A percentile compares a stretch with the other conserved stretches of the same genome.
Conservation (phyloP, 1,140 invertebrate genomes). For the Bombus picipes region DNA sequence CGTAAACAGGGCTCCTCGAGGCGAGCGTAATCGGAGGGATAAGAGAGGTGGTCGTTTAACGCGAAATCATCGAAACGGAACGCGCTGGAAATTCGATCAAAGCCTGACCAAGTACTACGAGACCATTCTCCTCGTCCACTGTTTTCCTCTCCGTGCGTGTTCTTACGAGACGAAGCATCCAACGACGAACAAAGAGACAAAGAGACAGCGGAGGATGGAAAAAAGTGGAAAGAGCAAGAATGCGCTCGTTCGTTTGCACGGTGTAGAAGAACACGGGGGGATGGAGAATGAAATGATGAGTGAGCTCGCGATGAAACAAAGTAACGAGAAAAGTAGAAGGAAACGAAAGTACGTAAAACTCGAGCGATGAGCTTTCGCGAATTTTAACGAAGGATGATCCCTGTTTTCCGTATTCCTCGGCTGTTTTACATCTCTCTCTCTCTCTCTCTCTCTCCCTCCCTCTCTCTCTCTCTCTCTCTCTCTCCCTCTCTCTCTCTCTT, state of each 20-base stretch:
- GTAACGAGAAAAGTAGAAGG: constrained; percentile 7
- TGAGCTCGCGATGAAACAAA: background rate
- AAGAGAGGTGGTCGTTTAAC: background rate
- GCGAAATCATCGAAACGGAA: background rate
- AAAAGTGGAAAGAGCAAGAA: constrained; percentile 28
- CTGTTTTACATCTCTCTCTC: background rate
- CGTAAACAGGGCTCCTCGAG: background rate
- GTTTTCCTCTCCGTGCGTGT: constrained; percentile 41
- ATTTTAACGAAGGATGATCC: background rate
- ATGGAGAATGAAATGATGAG: constrained; percentile 7
- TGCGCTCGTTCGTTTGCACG: constrained; percentile 48
- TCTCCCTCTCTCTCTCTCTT: background rate
- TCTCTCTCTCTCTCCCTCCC: background rate
- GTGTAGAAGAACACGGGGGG: constrained; percentile 13
- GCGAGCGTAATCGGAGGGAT: background rate
- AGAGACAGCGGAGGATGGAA: background rate
- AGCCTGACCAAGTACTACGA: constrained; percentile 26
- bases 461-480: background rate
- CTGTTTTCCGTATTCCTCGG: background rate
- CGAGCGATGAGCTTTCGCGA: constrained; percentile 11
- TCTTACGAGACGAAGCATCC: background rate
- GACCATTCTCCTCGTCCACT: constrained; percentile 51
- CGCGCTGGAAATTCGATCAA: background rate
- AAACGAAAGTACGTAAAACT: background rate
- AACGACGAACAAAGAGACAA: background rate